phyloP scores from a whole-genome alignment of 2,888 invertebrate genomes.

The Schizaphis graminum region DNA sequence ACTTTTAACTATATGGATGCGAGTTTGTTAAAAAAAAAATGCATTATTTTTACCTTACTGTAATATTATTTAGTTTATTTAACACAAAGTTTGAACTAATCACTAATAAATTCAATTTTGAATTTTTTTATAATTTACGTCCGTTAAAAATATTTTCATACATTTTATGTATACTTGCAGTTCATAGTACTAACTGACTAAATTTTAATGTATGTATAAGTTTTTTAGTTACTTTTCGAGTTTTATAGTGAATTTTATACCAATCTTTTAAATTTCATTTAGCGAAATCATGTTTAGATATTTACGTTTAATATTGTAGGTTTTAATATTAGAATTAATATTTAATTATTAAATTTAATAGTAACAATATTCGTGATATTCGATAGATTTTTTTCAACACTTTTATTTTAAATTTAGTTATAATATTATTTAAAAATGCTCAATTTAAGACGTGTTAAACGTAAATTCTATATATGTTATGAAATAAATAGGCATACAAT shows the following conservation, averaged over 20 bases:
- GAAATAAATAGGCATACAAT: no score
- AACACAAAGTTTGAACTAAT: no score
- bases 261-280: background rate
- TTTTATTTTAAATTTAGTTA: background rate
- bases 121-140: background rate
- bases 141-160: background rate
- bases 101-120: no score
- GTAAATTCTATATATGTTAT: background rate
- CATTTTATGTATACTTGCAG: background rate
- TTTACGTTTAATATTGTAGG: background rate
- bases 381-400: background rate
- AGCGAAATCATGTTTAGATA: background rate
- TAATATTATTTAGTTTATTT: background rate
- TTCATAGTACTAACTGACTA: background rate
- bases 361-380: background rate
- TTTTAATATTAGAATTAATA: background rate
- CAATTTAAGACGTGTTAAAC: background rate
- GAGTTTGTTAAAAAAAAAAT: background rate
- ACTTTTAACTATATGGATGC: background rate
- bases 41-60: background rate
- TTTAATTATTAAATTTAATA: constrained; percentile 2
- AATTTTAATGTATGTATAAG: background rate
- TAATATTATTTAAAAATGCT: background rate
- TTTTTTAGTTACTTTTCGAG: background rate
- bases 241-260: no score